A percentile compares a stretch with the other conserved stretches of the same genome.
Conservation (phyloP, 2,888 invertebrate species). For the Epiblema foenella region DNA sequence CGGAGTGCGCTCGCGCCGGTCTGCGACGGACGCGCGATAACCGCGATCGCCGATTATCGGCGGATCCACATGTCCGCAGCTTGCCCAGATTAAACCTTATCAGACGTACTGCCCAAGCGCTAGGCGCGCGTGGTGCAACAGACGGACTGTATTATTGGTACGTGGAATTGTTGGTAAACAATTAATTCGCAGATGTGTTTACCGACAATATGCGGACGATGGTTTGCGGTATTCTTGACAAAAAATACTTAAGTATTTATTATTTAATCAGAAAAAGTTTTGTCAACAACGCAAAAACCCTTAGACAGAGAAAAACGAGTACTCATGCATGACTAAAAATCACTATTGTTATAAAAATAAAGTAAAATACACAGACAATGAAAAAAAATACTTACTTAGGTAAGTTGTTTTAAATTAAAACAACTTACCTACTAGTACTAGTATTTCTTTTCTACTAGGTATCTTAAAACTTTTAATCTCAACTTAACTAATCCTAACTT, state of each 20-base stretch:
- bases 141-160: background rate
- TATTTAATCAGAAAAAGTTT: background rate
- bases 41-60: constrained; percentile 76
- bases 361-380: too few species aligned
- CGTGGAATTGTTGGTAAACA: constrained; percentile 36
- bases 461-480: too few species aligned
- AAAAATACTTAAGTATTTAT: background rate
- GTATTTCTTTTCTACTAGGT: too few species aligned
- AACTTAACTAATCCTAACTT: too few species aligned
- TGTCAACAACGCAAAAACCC: too few species aligned
- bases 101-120: constrained; percentile 30
- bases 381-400: too few species aligned
- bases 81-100: constrained; percentile 49
- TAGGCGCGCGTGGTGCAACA: constrained; percentile 16
- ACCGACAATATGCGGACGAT: constrained; percentile 3
- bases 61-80: constrained; percentile 61
- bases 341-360: too few species aligned
- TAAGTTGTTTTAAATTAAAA: too few species aligned
- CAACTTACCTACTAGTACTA: too few species aligned
- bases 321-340: too few species aligned
- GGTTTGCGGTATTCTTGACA: background rate
- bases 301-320: too few species aligned
- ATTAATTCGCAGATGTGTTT: constrained; percentile 19
- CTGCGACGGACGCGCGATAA: constrained; percentile 77
- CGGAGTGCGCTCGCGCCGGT: constrained; percentile 63